Base-by-base conservation (phyloP, 2,113 vertebrate genomes). In the Illadopsis cleaveri region DNA sequence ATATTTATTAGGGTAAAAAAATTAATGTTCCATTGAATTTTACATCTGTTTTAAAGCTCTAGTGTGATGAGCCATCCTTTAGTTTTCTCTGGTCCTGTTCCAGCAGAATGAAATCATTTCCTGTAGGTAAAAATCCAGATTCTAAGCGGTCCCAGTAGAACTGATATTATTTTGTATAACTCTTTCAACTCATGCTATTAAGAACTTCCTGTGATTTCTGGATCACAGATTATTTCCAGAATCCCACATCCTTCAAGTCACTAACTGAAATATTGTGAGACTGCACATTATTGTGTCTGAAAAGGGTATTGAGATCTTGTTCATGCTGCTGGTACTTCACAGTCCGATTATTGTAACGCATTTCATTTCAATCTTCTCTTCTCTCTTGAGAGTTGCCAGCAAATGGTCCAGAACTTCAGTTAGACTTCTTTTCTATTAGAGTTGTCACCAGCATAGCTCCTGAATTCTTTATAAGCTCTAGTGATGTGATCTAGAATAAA, bases 271-370 rank as follows among this genome's bases (percentile, higher is more conserved):
- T 88, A 92, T 33, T 86, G 35, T 42, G 71, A 82, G 93, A 58
- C 48, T 62, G 37, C 64, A 25, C 82, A 33, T n/a, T 42, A 95
- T 65, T 82, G 65, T 86, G 93, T 94, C 76, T 66, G 91, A 88
- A 96, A 85, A 86, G 79, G 80, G 64, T 94, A 53, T 60, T 91
- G 92, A 96, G 50, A 69, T 93, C 85, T 75, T 94, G 69, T 92
- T 93, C 93, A 84, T 71, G 57, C 61, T 96, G 62, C 86, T 33
- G 47, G 57, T 92, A 86, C 95, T 97, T 97, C 96, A 97, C 96
- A 97, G 71, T 91, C 76, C 0, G 38, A 94, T 86, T 93, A 86
- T 91, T 94, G 51, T 84, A 94, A 89, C 2, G 5, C 61, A 66
- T 96, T 97, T 95, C 64, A 82, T 97, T 96, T 97, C 21, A 15